Percentiles rank a stretch among this genome's conserved stretches.
Evolutionary conservation across 2,888 invertebrate genomes (phyloP).

Genomic region (Chymomyza amoena): DNA sequence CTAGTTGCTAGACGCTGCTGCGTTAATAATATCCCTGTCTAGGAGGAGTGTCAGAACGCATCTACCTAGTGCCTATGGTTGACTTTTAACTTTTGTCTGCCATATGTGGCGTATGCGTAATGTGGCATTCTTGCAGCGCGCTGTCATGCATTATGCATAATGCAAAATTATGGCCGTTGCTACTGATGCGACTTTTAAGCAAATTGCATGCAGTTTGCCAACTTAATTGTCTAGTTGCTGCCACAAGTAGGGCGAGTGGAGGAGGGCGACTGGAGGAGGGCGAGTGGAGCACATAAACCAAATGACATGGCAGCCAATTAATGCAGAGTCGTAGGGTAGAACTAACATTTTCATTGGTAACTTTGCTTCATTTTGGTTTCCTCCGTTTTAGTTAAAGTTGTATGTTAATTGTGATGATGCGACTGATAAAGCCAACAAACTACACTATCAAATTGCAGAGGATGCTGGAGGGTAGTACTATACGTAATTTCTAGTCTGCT

Average conservation of each 20-base stretch:
- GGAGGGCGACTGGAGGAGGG: too few relatives aligned
- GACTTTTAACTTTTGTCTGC: slow-evolving; percentile 22
- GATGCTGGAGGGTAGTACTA: not conserved
- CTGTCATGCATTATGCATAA: slow-evolving; percentile 16
- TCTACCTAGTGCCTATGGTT: slow-evolving; percentile 26
- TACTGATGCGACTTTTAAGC: slow-evolving; percentile 31
- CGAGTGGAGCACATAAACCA: slow-evolving; percentile 62
- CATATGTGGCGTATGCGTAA: slow-evolving; percentile 59
- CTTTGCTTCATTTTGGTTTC: slow-evolving; percentile 4
- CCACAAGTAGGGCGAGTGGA: not conserved
- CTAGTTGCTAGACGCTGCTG: slow-evolving; percentile 28
- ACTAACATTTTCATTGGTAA: slow-evolving; percentile 69
- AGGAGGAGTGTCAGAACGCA: slow-evolving; percentile 11
- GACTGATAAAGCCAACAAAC: too few relatives aligned
- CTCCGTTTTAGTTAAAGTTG: slow-evolving; percentile 23
- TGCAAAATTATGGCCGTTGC: slow-evolving; percentile 23
- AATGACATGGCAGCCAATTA: slow-evolving; percentile 70
- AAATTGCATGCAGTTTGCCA: slow-evolving; percentile 37
- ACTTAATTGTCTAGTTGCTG: slow-evolving; percentile 32
- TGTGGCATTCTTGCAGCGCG: slow-evolving; percentile 19
- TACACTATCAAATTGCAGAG: slow-evolving; percentile 7
- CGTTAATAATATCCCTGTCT: slow-evolving; percentile 71
- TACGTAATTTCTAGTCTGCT: slow-evolving; percentile 64
- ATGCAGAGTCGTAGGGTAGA: slow-evolving; percentile 64
- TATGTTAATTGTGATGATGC: slow-evolving; percentile 65